Conservation (phyloP, 2,888 invertebrate genomes). For the Congeria kusceri region DNA sequence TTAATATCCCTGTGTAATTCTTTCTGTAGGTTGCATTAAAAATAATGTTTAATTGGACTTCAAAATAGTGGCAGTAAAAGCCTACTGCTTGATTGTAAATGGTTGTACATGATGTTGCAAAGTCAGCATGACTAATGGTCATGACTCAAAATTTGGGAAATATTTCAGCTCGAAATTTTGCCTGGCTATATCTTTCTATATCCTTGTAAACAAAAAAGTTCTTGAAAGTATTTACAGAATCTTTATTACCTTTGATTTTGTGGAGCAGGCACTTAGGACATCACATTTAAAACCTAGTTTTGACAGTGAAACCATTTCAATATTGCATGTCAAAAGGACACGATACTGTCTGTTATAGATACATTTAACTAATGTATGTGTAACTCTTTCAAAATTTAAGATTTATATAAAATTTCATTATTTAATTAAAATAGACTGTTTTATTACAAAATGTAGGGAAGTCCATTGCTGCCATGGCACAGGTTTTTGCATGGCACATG, state of each 20-base stretch:
- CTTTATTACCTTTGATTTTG: neutral
- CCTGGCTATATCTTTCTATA: neutral
- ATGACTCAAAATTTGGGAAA: neutral
- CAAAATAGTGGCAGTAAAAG: neutral
- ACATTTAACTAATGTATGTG: neutral
- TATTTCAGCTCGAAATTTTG: neutral
- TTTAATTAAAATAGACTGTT: too few relatives aligned
- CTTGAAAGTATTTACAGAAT: neutral
- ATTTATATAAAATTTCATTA: too few relatives aligned
- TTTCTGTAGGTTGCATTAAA: neutral
- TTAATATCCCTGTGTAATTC: too few relatives aligned
- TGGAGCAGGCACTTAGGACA: neutral
- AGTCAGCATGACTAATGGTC: neutral
- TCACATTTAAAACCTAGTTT: neutral
- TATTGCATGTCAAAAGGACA: neutral
- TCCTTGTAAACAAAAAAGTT: neutral
- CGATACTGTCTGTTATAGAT: neutral
- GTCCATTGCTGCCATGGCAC: neutral
- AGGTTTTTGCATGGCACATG: conserved; percentile 2
- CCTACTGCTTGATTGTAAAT: conserved; percentile 6
- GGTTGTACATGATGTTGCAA: neutral
- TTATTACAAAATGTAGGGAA: neutral
- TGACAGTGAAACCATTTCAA: neutral
- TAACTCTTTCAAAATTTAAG: too few relatives aligned
- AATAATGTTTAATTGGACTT: conserved; percentile 8